A percentile compares a stretch with the other conserved stretches of the same genome.
Evolutionary conservation across 2,888 invertebrate genomes (phyloP).

Genomic region (Adineta ricciae): DNA sequence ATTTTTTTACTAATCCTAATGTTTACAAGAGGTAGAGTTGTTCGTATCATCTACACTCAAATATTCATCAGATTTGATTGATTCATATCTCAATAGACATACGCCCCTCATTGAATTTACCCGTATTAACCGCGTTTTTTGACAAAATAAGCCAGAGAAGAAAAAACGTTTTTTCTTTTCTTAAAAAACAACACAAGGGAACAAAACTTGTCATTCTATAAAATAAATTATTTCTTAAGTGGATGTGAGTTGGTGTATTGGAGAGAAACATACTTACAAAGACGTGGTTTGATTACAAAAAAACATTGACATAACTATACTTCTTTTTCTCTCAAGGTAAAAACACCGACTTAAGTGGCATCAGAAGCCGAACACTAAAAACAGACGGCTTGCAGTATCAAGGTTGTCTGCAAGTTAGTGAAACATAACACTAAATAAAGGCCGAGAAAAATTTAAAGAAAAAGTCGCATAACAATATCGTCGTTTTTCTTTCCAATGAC

Average conservation of each 20-base stretch:
- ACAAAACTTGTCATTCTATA: too few relatives aligned
- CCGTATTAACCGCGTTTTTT: neutral
- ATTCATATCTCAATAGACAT: neutral
- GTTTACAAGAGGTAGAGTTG: neutral
- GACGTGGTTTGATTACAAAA: neutral
- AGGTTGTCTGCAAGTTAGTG: neutral
- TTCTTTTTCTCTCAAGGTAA: neutral
- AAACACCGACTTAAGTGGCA: neutral
- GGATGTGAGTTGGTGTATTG: neutral
- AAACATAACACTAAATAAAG: neutral
- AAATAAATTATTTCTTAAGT: neutral
- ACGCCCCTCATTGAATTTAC: neutral
- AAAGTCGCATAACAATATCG: neutral
- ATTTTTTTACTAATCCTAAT: neutral
- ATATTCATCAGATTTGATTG: neutral
- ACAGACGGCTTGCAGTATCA: neutral
- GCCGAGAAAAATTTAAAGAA: neutral
- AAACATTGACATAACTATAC: neutral
- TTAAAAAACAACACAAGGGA: neutral
- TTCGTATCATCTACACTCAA: neutral
- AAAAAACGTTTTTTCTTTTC: neutral
- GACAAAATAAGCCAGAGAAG: neutral
- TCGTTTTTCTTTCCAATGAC: neutral
- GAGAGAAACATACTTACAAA: neutral
- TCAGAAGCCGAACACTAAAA: neutral